A percentile compares a stretch with the other conserved stretches of the same genome.
These are phyloP conservation scores for Caenorhabditis briggsae DNA, from an alignment of 1,140 invertebrate species.

Conservation along the genomic window DNA sequence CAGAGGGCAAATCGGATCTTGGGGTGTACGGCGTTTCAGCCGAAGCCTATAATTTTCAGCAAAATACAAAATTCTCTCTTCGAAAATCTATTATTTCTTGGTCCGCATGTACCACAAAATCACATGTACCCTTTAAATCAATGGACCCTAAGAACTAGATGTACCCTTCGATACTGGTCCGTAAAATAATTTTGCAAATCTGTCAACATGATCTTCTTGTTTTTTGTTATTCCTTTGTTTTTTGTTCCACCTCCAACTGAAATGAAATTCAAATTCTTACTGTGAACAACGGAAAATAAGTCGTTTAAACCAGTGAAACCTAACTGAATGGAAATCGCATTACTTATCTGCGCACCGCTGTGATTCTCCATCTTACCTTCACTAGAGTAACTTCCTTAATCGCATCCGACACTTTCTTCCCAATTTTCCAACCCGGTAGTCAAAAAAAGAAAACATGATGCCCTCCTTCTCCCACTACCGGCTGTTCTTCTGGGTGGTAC, in stretches of 20 bases:
- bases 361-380: neutral
- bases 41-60: too few relatives aligned
- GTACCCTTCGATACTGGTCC: neutral
- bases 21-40: too few relatives aligned
- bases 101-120: too few relatives aligned
- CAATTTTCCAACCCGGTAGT: neutral
- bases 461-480: slow-evolving; percentile 13
- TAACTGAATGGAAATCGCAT: slow-evolving; percentile 33
- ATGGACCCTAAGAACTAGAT: too few relatives aligned
- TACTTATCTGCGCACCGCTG: slow-evolving; percentile 40
- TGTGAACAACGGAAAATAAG: neutral
- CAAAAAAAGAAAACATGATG: slow-evolving; percentile 31
- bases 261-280: neutral
- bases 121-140: too few relatives aligned
- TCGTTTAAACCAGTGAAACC: slow-evolving; percentile 14
- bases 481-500: slow-evolving; percentile 17
- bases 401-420: slow-evolving; percentile 44
- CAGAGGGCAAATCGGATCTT: too few relatives aligned
- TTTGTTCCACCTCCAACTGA: neutral
- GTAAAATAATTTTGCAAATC: neutral
- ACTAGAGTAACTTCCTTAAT: slow-evolving; percentile 35
- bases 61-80: too few relatives aligned
- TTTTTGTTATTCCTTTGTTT: neutral
- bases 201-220: neutral
- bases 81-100: too few relatives aligned